Conservation (phyloP, 2,113 vertebrate genomes). For the Hydrolagus affinis region DNA sequence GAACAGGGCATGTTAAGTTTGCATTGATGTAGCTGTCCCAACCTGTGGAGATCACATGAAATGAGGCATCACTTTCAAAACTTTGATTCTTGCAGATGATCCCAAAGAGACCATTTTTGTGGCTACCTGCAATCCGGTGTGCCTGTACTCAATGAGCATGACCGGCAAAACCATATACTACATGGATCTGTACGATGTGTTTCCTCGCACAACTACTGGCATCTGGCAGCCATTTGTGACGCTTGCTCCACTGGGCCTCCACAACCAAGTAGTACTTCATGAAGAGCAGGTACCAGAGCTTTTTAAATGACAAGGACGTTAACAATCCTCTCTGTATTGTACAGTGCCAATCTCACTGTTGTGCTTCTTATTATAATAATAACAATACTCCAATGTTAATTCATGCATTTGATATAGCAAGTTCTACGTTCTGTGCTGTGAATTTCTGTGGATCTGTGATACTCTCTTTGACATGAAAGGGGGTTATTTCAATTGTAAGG, state of each 20-base stretch:
- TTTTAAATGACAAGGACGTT: background rate
- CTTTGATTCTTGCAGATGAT: conserved; percentile 48
- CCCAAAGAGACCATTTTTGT: conserved; percentile 63
- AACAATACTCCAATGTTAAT: too few species aligned
- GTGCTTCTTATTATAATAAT: too few species aligned
- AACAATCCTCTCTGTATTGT: background rate
- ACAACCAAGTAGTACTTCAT: conserved; percentile 81
- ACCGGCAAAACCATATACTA: conserved; percentile 56
- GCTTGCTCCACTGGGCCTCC: conserved; percentile 73
- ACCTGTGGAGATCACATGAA: background rate
- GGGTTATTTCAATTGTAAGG: too few species aligned
- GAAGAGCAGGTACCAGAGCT: conserved; percentile 75
- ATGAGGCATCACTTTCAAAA: background rate
- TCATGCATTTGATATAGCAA: too few species aligned
- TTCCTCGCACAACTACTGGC: conserved; percentile 70
- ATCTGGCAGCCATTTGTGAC: conserved; percentile 84
- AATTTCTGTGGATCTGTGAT: too few species aligned
- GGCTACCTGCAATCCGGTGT: conserved; percentile 80
- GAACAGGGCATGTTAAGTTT: background rate
- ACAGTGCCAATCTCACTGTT: too few species aligned
- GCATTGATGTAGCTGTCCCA: background rate
- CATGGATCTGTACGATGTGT: conserved; percentile 80
- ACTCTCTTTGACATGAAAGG: too few species aligned
- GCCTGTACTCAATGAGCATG: conserved; percentile 71
- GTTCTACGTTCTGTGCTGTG: too few species aligned